These are phyloP conservation scores for Aphrophora alni DNA, from an alignment of 2,888 invertebrate genomes.

Conservation along the genomic window DNA sequence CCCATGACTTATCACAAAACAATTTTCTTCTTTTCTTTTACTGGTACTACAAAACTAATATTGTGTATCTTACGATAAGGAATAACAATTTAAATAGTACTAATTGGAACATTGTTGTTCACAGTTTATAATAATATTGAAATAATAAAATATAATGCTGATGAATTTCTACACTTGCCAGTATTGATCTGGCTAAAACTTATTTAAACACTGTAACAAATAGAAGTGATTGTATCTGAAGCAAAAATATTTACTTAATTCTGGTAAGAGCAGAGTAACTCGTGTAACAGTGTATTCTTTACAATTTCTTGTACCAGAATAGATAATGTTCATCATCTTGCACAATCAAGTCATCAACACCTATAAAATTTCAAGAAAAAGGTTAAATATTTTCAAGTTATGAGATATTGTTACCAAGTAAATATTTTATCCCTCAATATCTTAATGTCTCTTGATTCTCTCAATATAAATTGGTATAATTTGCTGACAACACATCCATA, in stretches of 20 bases:
- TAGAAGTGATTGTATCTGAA: background rate
- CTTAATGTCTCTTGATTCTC: no score
- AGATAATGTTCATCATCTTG: slow-evolving; percentile 89
- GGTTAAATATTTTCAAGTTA: no score
- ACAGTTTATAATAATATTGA: background rate
- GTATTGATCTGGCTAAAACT: background rate
- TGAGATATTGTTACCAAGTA: no score
- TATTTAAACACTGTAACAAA: background rate
- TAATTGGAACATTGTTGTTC: background rate
- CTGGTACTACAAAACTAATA: background rate
- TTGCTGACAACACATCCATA: no score
- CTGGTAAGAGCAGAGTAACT: background rate
- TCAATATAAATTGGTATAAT: no score
- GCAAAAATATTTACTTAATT: background rate
- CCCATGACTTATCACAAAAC: background rate
- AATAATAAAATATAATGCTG: background rate
- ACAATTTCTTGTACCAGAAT: slow-evolving; percentile 93
- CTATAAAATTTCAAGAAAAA: slow-evolving; percentile 61
- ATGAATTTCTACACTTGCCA: background rate
- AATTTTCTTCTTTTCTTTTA: background rate
- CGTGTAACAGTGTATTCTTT: slow-evolving; percentile 46
- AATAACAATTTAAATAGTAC: background rate
- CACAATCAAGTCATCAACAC: slow-evolving; percentile 85
- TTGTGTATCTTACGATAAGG: background rate
- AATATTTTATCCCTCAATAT: no score